A percentile compares a stretch with the other conserved stretches of the same genome.
Evolutionary conservation across 37 sponge, comb jelly and placozoan species (phyloP).

Genomic region (Eunapius fragilis): DNA sequence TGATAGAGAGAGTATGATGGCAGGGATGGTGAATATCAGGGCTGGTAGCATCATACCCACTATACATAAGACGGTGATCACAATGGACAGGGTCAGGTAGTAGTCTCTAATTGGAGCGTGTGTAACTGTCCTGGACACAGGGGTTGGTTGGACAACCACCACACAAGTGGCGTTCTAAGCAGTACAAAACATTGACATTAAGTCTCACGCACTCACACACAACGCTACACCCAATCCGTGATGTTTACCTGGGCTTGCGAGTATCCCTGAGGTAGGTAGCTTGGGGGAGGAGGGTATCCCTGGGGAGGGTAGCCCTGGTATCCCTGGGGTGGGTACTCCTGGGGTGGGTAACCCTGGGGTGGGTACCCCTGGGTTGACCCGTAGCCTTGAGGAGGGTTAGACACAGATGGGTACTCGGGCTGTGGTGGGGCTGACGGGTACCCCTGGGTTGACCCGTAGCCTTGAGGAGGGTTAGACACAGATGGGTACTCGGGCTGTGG

Average conservation of each 20-base stretch:
- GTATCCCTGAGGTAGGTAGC: not conserved
- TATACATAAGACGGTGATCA: not conserved
- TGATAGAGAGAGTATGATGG: constrained; percentile 35
- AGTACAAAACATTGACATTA: too few species aligned
- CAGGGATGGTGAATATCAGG: constrained; percentile 44
- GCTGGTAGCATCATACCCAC: constrained; percentile 4
- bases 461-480: too few species aligned
- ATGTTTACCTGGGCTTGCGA: not conserved
- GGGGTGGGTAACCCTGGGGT: not conserved
- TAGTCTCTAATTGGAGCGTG: constrained; percentile 5
- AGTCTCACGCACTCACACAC: not conserved
- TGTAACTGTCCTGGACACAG: constrained; percentile 4
- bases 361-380: not conserved
- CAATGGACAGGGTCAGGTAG: constrained; percentile 19
- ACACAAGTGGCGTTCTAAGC: not conserved
- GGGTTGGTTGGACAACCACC: constrained; percentile 3
- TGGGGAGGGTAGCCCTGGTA: not conserved
- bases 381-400: not conserved
- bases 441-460: not conserved
- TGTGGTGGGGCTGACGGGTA: not conserved
- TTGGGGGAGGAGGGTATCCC: not conserved
- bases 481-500: too few species aligned
- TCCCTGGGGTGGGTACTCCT: not conserved
- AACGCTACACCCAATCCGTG: too few species aligned
- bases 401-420: too few species aligned